These are phyloP conservation scores for Acrobasis consociella DNA, from an alignment of 2,888 invertebrate species.

Conservation along the genomic window DNA sequence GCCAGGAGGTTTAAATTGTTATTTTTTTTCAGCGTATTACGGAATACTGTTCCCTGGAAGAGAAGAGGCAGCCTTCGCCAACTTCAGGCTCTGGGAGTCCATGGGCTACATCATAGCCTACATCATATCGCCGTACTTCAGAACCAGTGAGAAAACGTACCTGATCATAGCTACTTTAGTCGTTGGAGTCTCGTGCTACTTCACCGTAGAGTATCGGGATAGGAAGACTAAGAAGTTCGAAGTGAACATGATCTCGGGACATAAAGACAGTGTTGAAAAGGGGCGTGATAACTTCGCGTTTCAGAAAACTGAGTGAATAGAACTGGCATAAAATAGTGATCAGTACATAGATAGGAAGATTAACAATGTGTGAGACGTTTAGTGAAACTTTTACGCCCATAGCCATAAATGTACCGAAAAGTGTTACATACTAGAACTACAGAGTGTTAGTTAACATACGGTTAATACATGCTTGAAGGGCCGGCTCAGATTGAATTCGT, in stretches of 20 bases:
- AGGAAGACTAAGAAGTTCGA: slow-evolving; percentile 33
- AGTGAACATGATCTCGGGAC: background rate
- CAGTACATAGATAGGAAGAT: background rate
- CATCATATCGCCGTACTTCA: slow-evolving; percentile 77
- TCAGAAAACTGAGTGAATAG: slow-evolving; percentile 45
- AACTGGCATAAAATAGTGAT: slow-evolving; percentile 23
- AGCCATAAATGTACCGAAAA: too few species aligned
- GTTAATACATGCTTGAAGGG: too few species aligned
- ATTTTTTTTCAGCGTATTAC: slow-evolving; percentile 76
- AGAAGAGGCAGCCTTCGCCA: slow-evolving; percentile 87
- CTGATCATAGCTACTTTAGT: slow-evolving; percentile 72
- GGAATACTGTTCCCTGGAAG: slow-evolving; percentile 84
- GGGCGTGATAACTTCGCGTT: slow-evolving; percentile 70
- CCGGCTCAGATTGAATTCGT: too few species aligned
- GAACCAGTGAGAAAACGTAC: slow-evolving; percentile 79
- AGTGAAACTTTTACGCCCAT: too few species aligned
- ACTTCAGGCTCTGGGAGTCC: slow-evolving; percentile 87
- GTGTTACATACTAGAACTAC: too few species aligned
- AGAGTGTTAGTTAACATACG: too few species aligned
- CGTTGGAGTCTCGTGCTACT: slow-evolving; percentile 80
- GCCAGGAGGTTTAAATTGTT: background rate
- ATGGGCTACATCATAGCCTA: slow-evolving; percentile 86
- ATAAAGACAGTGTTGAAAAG: slow-evolving; percentile 42
- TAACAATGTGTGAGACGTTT: too few species aligned
- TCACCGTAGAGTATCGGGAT: slow-evolving; percentile 60